phyloP scores from a whole-genome alignment of 1,140 invertebrate genomes.

The Trachymyrmex septentrionalis region DNA sequence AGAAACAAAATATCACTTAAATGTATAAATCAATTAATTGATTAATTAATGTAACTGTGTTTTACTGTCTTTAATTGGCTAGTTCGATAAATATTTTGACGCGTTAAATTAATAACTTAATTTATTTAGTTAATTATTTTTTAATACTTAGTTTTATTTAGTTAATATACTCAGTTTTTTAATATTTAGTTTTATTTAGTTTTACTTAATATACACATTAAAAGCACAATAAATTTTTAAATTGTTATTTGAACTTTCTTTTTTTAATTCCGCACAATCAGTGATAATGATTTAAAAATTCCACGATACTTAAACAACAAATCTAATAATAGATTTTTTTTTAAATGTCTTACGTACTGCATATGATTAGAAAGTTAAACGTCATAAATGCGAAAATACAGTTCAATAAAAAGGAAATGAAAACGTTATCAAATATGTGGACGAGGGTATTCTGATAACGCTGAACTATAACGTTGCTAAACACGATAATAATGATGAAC shows the following conservation, averaged over 20 bases:
- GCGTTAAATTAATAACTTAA: too few relatives aligned
- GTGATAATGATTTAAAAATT: not conserved
- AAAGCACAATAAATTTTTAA: not conserved
- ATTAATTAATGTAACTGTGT: too few relatives aligned
- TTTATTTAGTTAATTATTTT: too few relatives aligned
- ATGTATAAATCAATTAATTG: too few relatives aligned
- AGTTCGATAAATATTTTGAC: too few relatives aligned
- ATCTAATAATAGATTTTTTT: not conserved
- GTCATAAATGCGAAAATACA: constrained; percentile 9
- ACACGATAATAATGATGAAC: not conserved
- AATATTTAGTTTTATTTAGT: too few relatives aligned
- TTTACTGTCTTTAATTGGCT: too few relatives aligned
- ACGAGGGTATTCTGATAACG: not conserved
- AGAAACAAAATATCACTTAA: too few relatives aligned
- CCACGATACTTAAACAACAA: not conserved
- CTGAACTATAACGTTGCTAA: not conserved
- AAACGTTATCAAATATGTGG: constrained; percentile 10
- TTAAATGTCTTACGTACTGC: not conserved
- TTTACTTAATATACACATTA: not conserved
- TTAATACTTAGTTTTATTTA: too few relatives aligned
- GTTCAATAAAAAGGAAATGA: not conserved
- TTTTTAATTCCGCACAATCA: not conserved
- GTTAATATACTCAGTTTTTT: not conserved
- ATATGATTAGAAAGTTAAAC: not conserved
- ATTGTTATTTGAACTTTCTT: not conserved